Conservation (phyloP, 2,797 vertebrate genomes). For the Coccyzus lansbergi region DNA sequence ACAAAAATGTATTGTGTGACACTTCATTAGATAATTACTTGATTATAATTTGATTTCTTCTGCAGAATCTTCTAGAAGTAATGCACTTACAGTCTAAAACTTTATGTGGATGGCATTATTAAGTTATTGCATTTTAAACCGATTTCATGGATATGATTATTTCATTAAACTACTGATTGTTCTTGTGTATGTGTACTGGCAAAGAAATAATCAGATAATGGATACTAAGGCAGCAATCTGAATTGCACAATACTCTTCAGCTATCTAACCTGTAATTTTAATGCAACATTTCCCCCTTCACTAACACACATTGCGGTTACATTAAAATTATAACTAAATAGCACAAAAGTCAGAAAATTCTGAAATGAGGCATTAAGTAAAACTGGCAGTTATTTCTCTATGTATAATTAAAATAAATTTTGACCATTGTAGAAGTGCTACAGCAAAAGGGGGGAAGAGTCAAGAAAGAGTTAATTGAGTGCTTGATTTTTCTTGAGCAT, state of each 20-base stretch:
- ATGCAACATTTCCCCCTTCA: background rate
- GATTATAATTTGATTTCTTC: constrained; percentile 50
- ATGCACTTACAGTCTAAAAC: background rate
- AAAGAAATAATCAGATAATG: constrained; percentile 57
- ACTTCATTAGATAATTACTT: constrained; percentile 60
- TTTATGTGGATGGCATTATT: background rate
- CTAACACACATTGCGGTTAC: background rate
- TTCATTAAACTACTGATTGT: constrained; percentile 46
- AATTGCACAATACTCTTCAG: constrained; percentile 7
- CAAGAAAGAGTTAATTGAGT: background rate
- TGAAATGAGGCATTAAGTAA: background rate
- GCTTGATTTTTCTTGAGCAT: background rate
- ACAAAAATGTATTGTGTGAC: background rate
- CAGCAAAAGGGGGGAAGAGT: background rate
- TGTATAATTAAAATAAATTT: constrained; percentile 6
- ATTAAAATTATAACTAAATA: constrained; percentile 31
- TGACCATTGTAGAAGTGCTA: background rate
- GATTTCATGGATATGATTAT: constrained; percentile 45
- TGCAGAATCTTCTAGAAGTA: constrained; percentile 15
- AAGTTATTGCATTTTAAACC: constrained; percentile 55
- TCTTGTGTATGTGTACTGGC: constrained; percentile 30
- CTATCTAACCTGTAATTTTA: constrained; percentile 49
- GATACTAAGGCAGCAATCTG: background rate
- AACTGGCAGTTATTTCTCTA: background rate
- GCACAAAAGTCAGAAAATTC: constrained; percentile 16